phyloP scores from a whole-genome alignment of 2,888 invertebrate genomes.

The Malthinus flaveolus region DNA sequence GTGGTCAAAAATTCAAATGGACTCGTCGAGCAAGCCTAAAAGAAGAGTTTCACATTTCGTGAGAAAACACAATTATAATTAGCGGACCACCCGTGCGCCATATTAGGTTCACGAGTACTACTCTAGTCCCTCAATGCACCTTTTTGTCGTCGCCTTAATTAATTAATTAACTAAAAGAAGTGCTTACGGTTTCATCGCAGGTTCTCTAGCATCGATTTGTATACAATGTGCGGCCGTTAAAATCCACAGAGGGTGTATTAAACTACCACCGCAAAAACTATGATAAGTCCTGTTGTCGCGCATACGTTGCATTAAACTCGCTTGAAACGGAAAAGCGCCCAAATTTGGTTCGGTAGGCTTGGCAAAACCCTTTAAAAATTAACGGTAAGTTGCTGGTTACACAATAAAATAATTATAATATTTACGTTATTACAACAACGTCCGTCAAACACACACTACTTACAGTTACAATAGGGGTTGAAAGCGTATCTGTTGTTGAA shows the following conservation, averaged over 20 bases:
- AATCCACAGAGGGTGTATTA: conserved; percentile 51
- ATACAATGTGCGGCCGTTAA: conserved; percentile 53
- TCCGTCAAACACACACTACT: conserved; percentile 5
- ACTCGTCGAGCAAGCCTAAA: too few species aligned
- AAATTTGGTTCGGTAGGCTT: conserved; percentile 47
- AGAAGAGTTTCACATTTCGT: too few species aligned
- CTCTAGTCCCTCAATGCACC: too few species aligned
- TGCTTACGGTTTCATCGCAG: conserved; percentile 46
- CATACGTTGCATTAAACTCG: conserved; percentile 43
- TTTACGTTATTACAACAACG: neutral
- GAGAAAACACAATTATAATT: too few species aligned
- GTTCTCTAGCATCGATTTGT: conserved; percentile 42
- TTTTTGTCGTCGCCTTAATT: neutral
- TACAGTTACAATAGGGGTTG: conserved; percentile 21
- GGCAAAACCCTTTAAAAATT: conserved; percentile 35
- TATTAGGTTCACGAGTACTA: neutral
- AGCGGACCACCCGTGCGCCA: neutral
- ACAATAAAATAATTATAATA: neutral
- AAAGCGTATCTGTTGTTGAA: neutral
- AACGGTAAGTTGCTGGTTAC: too few species aligned
- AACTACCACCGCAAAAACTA: conserved; percentile 52
- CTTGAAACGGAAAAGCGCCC: conserved; percentile 50
- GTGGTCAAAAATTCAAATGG: too few species aligned
- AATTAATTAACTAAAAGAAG: neutral
- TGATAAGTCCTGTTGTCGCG: conserved; percentile 40